These are phyloP conservation scores for Micrastur ruficollis DNA, from an alignment of 2,797 vertebrate species.

Conservation along the genomic window DNA sequence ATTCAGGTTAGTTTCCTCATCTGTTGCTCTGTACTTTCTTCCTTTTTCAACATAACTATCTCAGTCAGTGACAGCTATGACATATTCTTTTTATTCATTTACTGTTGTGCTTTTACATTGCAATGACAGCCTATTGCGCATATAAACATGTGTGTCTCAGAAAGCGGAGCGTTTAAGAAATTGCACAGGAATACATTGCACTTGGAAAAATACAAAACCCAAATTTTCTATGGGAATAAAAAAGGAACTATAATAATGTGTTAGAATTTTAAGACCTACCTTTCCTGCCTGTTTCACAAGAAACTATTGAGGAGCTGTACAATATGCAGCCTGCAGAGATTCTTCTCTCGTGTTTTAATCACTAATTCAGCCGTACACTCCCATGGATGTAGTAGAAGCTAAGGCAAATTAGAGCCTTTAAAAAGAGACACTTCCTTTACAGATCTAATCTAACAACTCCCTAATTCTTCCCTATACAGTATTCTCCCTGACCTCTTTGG, in stretches of 20 bases:
- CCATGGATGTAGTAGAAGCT: neutral
- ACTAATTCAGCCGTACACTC: neutral
- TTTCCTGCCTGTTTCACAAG: neutral
- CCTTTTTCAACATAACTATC: neutral
- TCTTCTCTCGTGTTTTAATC: neutral
- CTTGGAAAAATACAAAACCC: neutral
- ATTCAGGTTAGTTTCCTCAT: neutral
- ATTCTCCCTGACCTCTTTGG: neutral
- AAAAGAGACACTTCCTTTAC: neutral
- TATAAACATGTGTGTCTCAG: neutral
- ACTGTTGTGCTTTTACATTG: conserved; percentile 20
- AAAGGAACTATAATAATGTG: neutral
- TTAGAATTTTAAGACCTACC: neutral
- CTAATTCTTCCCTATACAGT: neutral
- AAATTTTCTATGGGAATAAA: neutral
- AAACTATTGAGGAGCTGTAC: neutral
- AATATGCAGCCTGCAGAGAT: neutral
- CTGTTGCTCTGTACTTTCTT: neutral
- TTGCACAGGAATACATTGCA: neutral
- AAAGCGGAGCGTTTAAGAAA: neutral
- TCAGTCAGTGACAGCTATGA: conserved; percentile 9
- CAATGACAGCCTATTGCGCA: neutral
- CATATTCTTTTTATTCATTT: conserved; percentile 32
- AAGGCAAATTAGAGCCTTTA: neutral
- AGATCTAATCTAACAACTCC: neutral